Evolutionary conservation across 2,113 vertebrate genomes (phyloP), one percentile per base, ranked within the genome.

Genomic region (Tympanuchus pallidicinctus): DNA sequence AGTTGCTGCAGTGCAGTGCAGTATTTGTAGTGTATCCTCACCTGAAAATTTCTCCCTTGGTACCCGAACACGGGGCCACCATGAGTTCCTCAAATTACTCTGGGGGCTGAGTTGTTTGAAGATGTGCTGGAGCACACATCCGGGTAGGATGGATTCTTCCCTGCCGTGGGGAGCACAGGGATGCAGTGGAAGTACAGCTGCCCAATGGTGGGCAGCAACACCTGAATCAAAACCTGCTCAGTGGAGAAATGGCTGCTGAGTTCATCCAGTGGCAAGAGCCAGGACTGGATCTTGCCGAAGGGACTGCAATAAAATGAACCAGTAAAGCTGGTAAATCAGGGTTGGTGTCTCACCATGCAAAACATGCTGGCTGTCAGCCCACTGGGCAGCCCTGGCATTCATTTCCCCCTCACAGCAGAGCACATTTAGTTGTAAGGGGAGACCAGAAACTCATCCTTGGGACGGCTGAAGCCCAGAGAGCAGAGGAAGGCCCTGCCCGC

Each of bases 241-340:
- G 6, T 27, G 42, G 66, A 75, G 61, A 61, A 87, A 57, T 0
- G 1, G 56, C 57, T 78, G 57, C 17, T 8, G 57, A 79, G 52
- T 64, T 43, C 27, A 45, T 36, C 59, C 15, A 57, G 36, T 40
- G 45, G 17, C 0, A 8, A 57, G n/a, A 36, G 3, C 27, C 0
- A 2, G 63, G 70, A 36, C 10, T 0, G 0, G n/a, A 20, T 73
- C 52, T 64, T 67, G 34, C 32, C 59, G 48, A n/a, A 72, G 30
- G 54, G 40, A 20, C 5, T 28, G 17, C 40, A 56, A n/a, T 34
- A 43, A 32, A 40, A 15, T 63, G 50, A 69, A 27, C 42, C 3
- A 6, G 50, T 36, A 81, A 32, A 74, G 45, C 30, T 3, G 4
- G 30, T 42, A 65, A 71, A 42, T 75, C 19, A 21, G 75, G 47